Conservation (phyloP, 2,113 vertebrate genomes). For the Ceyx melanurus region DNA sequence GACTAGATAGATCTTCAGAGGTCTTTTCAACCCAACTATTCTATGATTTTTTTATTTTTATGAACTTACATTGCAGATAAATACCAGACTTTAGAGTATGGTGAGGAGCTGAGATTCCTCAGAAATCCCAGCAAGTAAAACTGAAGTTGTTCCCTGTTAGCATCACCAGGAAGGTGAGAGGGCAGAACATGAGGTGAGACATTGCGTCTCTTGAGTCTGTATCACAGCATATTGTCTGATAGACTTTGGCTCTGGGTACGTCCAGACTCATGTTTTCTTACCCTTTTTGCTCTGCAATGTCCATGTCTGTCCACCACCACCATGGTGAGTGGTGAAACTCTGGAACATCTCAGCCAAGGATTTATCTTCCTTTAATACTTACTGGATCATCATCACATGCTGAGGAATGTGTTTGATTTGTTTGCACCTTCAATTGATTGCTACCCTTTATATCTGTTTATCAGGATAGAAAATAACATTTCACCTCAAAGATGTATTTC, state of each 20-base stretch:
- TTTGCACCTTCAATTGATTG: conserved; percentile 29
- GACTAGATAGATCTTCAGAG: not conserved
- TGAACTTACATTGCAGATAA: not conserved
- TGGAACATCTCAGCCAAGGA: not conserved
- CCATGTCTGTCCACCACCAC: not conserved
- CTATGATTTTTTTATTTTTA: not conserved
- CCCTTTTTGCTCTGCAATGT: not conserved
- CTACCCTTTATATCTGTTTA: not conserved
- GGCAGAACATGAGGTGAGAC: not conserved
- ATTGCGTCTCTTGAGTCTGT: not conserved
- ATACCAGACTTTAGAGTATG: not conserved
- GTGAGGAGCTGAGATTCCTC: not conserved
- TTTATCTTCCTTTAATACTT: not conserved
- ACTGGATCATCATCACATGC: not conserved
- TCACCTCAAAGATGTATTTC: conserved; percentile 31
- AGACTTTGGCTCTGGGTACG: not conserved
- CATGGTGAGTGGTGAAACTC: not conserved
- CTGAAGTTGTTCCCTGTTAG: not conserved
- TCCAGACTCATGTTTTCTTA: not conserved
- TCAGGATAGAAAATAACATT: conserved; percentile 32
- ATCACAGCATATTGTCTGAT: not conserved
- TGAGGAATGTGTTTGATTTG: not conserved
- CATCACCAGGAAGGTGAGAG: not conserved
- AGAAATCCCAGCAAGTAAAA: not conserved
- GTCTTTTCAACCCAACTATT: not conserved